Percentiles rank a stretch among this genome's conserved stretches.
Evolutionary conservation across 30 jellyfish, hydroid and myxozoan species (phyloP).

Genomic region (Haliclystus octoradiatus): DNA sequence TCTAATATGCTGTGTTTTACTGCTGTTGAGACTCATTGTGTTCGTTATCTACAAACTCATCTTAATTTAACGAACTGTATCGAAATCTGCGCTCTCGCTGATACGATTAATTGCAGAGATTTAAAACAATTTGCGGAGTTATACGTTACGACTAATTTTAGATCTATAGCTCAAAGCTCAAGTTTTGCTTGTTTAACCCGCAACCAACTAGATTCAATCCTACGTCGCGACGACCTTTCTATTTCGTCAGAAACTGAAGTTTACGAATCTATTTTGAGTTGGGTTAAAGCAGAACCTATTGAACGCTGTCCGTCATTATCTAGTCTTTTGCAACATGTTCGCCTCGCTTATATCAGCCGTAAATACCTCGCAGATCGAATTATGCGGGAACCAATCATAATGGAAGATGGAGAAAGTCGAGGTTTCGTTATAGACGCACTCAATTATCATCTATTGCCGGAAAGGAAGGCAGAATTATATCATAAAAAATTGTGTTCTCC

Average conservation of each 20-base stretch:
- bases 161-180: slow-evolving; percentile 27
- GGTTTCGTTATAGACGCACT: slow-evolving; percentile 33
- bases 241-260: slow-evolving; percentile 80
- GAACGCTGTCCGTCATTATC: slow-evolving; percentile 20
- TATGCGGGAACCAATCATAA: slow-evolving; percentile 47
- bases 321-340: slow-evolving; percentile 35
- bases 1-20: slow-evolving; percentile 72
- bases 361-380: slow-evolving; percentile 58
- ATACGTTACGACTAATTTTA: slow-evolving; percentile 35
- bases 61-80: slow-evolving; percentile 49
- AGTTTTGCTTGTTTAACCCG: slow-evolving; percentile 27
- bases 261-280: slow-evolving; percentile 49
- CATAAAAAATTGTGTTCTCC: slow-evolving; percentile 8
- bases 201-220: slow-evolving; percentile 28
- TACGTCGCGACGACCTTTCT: slow-evolving; percentile 36
- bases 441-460: slow-evolving; percentile 65
- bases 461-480: slow-evolving; percentile 16
- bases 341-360: slow-evolving; percentile 49
- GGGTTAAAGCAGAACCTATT: slow-evolving; percentile 39
- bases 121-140: slow-evolving; percentile 22
- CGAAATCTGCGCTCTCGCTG: slow-evolving; percentile 60
- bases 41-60: slow-evolving; percentile 28
- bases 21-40: slow-evolving; percentile 54
- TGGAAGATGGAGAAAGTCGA: slow-evolving; percentile 54
- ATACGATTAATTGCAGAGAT: slow-evolving; percentile 42